These are phyloP conservation scores for Hippocampus abdominalis DNA, from an alignment of 2,113 vertebrate genomes.

Conservation along the genomic window DNA sequence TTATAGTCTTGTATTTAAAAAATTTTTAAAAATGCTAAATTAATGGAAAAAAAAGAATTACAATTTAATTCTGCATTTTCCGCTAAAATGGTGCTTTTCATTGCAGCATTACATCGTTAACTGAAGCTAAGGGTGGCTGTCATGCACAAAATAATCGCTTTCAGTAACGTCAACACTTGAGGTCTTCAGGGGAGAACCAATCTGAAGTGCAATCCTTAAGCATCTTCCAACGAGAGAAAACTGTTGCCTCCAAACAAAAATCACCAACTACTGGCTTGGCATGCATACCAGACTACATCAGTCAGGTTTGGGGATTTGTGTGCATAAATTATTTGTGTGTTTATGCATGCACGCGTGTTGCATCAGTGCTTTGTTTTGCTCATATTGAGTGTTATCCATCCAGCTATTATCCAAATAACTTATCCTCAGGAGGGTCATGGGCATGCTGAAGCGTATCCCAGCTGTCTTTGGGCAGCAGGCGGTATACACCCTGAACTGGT, in stretches of 20 bases:
- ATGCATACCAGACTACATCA: neutral
- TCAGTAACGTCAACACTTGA: neutral
- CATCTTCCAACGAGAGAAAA: neutral
- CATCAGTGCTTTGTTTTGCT: neutral
- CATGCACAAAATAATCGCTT: neutral
- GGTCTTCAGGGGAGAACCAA: neutral
- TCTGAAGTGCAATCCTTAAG: neutral
- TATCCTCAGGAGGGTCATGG: too few species aligned
- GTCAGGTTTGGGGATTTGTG: neutral
- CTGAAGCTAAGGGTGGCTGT: neutral
- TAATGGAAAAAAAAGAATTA: neutral
- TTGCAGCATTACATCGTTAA: neutral
- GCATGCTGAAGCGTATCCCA: too few species aligned
- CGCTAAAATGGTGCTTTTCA: neutral
- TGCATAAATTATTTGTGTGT: neutral
- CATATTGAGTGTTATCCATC: neutral
- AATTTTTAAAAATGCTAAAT: neutral
- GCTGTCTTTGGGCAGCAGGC: too few species aligned
- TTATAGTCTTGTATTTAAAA: neutral
- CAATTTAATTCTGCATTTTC: neutral
- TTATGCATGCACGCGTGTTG: neutral
- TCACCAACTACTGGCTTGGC: neutral
- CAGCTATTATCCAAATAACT: too few species aligned
- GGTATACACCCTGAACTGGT: too few species aligned
- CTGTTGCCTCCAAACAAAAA: neutral